Percentiles rank a stretch among this genome's conserved stretches.
phyloP scores from a whole-genome alignment of 2,888 invertebrate genomes.

The Strigamia transsilvanica region DNA sequence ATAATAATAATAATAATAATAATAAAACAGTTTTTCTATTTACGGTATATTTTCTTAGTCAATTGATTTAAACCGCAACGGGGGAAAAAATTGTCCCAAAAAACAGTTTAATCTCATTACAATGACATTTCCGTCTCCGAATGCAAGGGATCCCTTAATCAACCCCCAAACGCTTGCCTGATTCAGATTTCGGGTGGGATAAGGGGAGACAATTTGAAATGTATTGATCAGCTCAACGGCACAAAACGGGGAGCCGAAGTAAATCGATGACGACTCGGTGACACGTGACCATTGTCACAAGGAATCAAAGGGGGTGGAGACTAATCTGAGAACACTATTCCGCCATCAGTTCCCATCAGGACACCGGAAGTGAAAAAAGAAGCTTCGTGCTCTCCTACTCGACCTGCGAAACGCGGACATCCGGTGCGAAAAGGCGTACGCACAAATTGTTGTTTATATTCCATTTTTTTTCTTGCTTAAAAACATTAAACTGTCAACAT shows the following conservation, averaged over 20 bases:
- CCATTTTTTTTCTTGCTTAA: neutral
- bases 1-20: too few relatives aligned
- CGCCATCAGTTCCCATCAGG: constrained; percentile 38
- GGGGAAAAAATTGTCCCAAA: neutral
- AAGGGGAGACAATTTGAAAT: constrained; percentile 19
- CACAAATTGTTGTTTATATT: constrained; percentile 14
- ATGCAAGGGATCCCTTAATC: neutral
- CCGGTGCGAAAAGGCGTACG: constrained; percentile 5
- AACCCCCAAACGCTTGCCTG: neutral
- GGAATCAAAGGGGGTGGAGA: constrained; percentile 15
- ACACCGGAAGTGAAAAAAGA: constrained; percentile 13
- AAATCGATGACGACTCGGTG: constrained; percentile 24
- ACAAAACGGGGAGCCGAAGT: neutral
- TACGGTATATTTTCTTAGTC: too few relatives aligned
- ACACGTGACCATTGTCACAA: constrained; percentile 37
- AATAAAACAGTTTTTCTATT: too few relatives aligned
- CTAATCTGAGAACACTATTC: constrained; percentile 42
- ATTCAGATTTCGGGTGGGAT: constrained; percentile 2
- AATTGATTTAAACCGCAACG: too few relatives aligned
- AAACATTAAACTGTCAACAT: constrained; percentile 26
- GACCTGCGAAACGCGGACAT: constrained; percentile 42
- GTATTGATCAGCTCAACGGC: constrained; percentile 7
- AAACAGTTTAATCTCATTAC: neutral
- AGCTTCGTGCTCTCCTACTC: constrained; percentile 34
- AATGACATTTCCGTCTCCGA: neutral